phyloP scores from a whole-genome alignment of 2,797 vertebrate species.

The Myotis vivesi region DNA sequence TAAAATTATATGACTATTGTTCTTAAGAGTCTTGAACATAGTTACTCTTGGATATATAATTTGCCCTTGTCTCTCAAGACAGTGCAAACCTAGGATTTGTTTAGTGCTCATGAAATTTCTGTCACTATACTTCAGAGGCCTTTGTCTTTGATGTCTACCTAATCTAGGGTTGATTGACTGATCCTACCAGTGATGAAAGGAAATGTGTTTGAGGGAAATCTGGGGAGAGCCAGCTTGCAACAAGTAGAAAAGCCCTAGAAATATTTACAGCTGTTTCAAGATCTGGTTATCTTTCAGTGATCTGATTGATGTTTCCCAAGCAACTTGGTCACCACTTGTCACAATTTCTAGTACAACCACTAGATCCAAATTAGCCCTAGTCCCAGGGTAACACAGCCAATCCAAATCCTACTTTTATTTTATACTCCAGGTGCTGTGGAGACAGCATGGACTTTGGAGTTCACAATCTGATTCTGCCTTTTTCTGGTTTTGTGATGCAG shows the following conservation, averaged over 20 bases:
- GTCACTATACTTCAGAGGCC: background rate
- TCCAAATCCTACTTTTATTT: conserved; percentile 3
- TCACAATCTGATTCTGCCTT: background rate
- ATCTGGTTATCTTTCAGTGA: conserved; percentile 29
- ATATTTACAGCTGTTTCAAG: conserved; percentile 41
- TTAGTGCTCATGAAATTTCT: background rate
- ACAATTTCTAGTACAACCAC: background rate
- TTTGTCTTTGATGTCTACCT: background rate
- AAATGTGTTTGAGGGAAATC: background rate
- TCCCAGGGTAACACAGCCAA: background rate
- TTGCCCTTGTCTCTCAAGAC: background rate
- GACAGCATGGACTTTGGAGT: background rate
- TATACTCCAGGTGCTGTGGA: background rate
- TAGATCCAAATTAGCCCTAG: background rate
- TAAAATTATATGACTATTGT: conserved; percentile 1
- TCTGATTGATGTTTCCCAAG: conserved; percentile 12
- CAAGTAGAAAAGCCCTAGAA: conserved; percentile 13
- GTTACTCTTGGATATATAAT: background rate
- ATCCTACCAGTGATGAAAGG: background rate
- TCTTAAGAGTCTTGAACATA: background rate
- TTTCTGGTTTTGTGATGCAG: conserved; percentile 31
- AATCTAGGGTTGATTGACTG: background rate
- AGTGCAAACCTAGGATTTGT: background rate
- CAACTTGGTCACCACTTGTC: background rate
- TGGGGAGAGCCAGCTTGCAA: background rate